A percentile compares a stretch with the other conserved stretches of the same genome.
Conservation (phyloP, 2,888 invertebrate species). For the Mactromeris polynyma region DNA sequence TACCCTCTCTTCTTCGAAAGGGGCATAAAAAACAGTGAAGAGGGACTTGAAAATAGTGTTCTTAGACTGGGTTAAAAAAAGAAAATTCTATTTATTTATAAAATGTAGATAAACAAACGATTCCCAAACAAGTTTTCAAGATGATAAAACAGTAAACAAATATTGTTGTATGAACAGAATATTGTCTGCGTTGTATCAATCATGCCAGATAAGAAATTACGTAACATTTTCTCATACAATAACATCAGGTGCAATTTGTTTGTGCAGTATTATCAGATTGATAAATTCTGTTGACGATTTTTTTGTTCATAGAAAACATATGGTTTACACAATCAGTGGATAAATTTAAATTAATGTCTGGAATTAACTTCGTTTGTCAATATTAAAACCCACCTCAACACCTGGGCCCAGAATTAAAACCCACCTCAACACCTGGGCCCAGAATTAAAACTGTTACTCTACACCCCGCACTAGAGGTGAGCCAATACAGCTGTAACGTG, state of each 20-base stretch:
- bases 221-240: background rate
- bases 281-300: background rate
- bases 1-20: no score
- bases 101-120: background rate
- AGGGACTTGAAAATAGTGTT: no score
- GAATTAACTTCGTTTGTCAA: background rate
- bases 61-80: no score
- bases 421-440: no score
- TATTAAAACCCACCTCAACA: background rate
- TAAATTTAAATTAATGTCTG: background rate
- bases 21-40: no score
- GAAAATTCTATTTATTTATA: background rate
- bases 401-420: no score
- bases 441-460: no score
- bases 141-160: background rate
- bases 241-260: conserved; percentile 3
- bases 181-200: background rate
- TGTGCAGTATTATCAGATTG: background rate
- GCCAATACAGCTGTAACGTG: no score
- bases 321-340: background rate
- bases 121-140: background rate
- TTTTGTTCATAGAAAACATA: background rate
- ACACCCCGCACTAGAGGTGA: no score
- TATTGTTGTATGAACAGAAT: background rate
- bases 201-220: background rate